Percentiles rank a stretch among this genome's conserved stretches.
Evolutionary conservation across 1,140 invertebrate genomes (phyloP).

Genomic region (Wiebesia pumilae): DNA sequence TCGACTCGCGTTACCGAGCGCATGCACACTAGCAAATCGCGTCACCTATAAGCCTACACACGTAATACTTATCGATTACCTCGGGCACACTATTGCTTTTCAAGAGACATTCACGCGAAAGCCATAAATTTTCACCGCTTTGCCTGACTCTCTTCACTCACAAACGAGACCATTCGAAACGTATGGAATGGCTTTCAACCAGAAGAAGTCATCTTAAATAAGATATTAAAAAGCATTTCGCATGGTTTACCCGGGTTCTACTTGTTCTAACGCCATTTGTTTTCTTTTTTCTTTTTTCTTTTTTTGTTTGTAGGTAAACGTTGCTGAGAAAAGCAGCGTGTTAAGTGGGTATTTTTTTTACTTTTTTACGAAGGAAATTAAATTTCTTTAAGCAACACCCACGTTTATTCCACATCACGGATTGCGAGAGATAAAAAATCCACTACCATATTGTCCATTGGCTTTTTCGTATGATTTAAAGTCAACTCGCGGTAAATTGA

Average conservation of each 20-base stretch:
- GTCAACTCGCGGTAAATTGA: too few species aligned
- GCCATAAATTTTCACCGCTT: slow-evolving; percentile 46
- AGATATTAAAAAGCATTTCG: slow-evolving; percentile 17
- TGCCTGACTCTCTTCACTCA: background rate
- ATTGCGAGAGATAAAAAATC: too few species aligned
- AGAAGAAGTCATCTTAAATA: background rate
- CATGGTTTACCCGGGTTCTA: background rate
- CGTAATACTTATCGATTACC: slow-evolving; percentile 52
- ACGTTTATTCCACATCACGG: too few species aligned
- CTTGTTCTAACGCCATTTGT: background rate
- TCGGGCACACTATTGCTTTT: slow-evolving; percentile 19
- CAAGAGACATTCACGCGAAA: slow-evolving; percentile 41
- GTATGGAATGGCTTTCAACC: background rate
- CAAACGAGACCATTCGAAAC: background rate
- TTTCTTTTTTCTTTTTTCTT: too few species aligned
- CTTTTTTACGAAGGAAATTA: too few species aligned
- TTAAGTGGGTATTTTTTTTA: too few species aligned
- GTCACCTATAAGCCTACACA: slow-evolving; percentile 27
- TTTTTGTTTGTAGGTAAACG: too few species aligned
- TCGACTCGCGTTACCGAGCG: slow-evolving; percentile 13
- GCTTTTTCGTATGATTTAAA: too few species aligned
- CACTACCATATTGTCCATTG: too few species aligned
- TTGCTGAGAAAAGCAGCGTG: too few species aligned
- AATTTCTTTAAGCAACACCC: too few species aligned
- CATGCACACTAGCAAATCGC: background rate